phyloP scores from a whole-genome alignment of 2,797 vertebrate genomes.

The Graptemys geographica region DNA sequence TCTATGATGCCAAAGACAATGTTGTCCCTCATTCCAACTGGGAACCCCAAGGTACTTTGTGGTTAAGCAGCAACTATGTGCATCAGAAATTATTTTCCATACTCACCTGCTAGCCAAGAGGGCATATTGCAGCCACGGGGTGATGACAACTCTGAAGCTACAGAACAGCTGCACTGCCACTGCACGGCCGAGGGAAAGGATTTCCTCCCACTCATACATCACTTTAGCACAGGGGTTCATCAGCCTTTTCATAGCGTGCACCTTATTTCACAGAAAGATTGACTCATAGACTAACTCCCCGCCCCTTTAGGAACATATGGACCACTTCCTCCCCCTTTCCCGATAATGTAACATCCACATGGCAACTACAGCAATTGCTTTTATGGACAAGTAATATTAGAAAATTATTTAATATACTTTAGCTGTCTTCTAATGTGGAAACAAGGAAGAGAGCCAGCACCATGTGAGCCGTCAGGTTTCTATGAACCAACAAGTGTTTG shows the following conservation, averaged over 20 bases:
- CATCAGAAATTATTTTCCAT: neutral
- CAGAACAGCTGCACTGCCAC: neutral
- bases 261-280: neutral
- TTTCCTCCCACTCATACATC: neutral
- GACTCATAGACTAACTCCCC: neutral
- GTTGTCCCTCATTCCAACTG: neutral
- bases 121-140: too few species aligned
- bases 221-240: neutral
- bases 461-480: accelerated
- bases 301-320: neutral
- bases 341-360: neutral
- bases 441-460: neutral
- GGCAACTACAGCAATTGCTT: neutral
- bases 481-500: neutral
- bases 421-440: neutral
- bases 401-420: neutral
- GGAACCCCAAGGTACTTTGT: neutral
- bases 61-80: neutral
- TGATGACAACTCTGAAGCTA: neutral
- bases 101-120: neutral
- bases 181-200: neutral
- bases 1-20: neutral
- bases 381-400: neutral
- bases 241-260: neutral
- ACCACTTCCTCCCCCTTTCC: neutral